Conservation (phyloP, 2,888 invertebrate genomes). For the Meandrusa payeni region DNA sequence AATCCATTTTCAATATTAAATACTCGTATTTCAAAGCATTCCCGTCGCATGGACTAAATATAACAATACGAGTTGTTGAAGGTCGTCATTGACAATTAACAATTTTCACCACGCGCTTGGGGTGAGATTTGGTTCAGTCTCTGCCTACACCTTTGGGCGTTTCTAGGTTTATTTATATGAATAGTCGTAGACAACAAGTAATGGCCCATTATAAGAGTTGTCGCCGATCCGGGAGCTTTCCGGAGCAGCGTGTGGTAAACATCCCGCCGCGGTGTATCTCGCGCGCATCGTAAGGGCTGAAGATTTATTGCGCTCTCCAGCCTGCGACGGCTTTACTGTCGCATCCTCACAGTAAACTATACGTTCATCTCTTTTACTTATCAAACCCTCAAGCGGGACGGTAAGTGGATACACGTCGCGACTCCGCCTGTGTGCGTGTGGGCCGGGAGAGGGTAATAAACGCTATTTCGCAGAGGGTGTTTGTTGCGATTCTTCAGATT, state of each 20-base stretch:
- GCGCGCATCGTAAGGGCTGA: slow-evolving; percentile 38
- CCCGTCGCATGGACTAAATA: too few relatives aligned
- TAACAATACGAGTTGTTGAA: too few relatives aligned
- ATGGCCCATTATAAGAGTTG: slow-evolving; percentile 11
- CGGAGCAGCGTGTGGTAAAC: slow-evolving; percentile 46
- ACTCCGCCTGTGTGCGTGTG: slow-evolving; percentile 35
- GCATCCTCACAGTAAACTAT: slow-evolving; percentile 19
- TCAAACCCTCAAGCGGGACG: slow-evolving; percentile 30
- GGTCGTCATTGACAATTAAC: too few relatives aligned
- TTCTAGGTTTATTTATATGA: too few relatives aligned
- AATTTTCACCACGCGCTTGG: too few relatives aligned
- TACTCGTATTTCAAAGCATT: too few relatives aligned
- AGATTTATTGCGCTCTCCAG: slow-evolving; percentile 54
- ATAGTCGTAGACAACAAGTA: too few relatives aligned
- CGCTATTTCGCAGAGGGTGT: slow-evolving; percentile 43
- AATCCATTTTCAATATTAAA: too few relatives aligned
- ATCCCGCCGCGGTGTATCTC: slow-evolving; percentile 33
- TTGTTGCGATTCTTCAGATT: slow-evolving; percentile 38
- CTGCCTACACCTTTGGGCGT: too few relatives aligned
- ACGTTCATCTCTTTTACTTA: slow-evolving; percentile 28
- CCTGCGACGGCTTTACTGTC: slow-evolving; percentile 27
- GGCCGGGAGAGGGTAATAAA: slow-evolving; percentile 47
- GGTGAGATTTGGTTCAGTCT: too few relatives aligned
- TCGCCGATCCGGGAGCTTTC: slow-evolving; percentile 7
- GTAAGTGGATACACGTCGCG: slow-evolving; percentile 31